A percentile compares a stretch with the other conserved stretches of the same genome.
These are phyloP conservation scores for Brienomyrus brachyistius DNA, from an alignment of 2,113 vertebrate genomes.

Conservation along the genomic window DNA sequence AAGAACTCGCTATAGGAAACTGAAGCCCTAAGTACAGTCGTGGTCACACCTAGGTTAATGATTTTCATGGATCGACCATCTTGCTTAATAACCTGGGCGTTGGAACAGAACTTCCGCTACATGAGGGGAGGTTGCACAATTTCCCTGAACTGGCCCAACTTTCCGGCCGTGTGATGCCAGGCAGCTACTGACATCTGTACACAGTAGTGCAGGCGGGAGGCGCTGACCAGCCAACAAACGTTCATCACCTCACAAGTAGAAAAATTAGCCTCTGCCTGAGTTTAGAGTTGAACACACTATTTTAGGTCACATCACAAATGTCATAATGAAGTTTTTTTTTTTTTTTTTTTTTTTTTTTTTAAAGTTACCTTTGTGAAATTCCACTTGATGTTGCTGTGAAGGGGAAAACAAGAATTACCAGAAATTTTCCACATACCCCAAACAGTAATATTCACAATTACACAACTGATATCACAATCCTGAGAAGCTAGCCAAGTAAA, in stretches of 20 bases:
- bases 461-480: not conserved
- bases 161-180: not conserved
- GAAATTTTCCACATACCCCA: not conserved
- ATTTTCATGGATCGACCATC: not conserved
- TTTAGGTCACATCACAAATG: not conserved
- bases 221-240: not conserved
- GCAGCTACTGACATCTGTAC: not conserved
- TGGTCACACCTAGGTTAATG: not conserved
- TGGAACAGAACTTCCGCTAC: not conserved
- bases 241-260: not conserved
- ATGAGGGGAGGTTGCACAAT: not conserved
- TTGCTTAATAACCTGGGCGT: not conserved
- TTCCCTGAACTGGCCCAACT: not conserved
- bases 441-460: not conserved
- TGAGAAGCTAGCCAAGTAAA: not conserved
- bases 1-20: not conserved
- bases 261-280: not conserved
- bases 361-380: constrained; percentile 97
- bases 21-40: not conserved
- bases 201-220: not conserved
- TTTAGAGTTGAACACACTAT: not conserved
- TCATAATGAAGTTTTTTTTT: too few relatives aligned
- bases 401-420: not conserved
- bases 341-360: too few relatives aligned
- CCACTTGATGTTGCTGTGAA: constrained; percentile 88